Evolutionary conservation across 2,113 vertebrate species (phyloP).

Genomic region (Bostrychus sinensis): DNA sequence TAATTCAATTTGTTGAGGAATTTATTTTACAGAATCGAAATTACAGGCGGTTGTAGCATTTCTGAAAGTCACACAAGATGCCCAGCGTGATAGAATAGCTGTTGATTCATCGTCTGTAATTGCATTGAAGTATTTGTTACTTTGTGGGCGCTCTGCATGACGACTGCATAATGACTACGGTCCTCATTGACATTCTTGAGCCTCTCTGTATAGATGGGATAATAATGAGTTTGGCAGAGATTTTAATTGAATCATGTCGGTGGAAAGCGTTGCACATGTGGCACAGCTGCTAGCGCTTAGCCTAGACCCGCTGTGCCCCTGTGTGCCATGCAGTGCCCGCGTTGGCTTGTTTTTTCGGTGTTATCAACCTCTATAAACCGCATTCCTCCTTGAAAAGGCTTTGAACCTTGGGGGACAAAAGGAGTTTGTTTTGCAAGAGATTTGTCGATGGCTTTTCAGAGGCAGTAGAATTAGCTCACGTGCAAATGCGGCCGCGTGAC

Average conservation of each 20-base stretch:
- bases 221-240: slow-evolving; percentile 65
- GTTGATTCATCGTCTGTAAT: slow-evolving; percentile 35
- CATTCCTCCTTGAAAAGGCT: slow-evolving; percentile 55
- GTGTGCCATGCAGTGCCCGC: slow-evolving; percentile 39
- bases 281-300: slow-evolving; percentile 63
- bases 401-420: slow-evolving; percentile 47
- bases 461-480: slow-evolving; percentile 22
- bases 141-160: slow-evolving; percentile 18
- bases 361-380: slow-evolving; percentile 23
- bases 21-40: slow-evolving; percentile 50
- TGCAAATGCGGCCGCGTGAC: slow-evolving; percentile 37
- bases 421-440: slow-evolving; percentile 54
- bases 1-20: slow-evolving; percentile 58
- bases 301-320: slow-evolving; percentile 14
- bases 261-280: slow-evolving; percentile 59
- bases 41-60: slow-evolving; percentile 23
- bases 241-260: slow-evolving; percentile 69
- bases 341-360: slow-evolving; percentile 33
- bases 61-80: slow-evolving; percentile 26
- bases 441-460: slow-evolving; percentile 37
- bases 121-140: slow-evolving; percentile 43
- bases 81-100: neutral
- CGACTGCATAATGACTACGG: slow-evolving; percentile 38
- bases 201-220: slow-evolving; percentile 55
- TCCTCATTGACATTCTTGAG: slow-evolving; percentile 64